These are phyloP conservation scores for Cerastis leucographa DNA, from an alignment of 2,888 invertebrate genomes.

Conservation along the genomic window DNA sequence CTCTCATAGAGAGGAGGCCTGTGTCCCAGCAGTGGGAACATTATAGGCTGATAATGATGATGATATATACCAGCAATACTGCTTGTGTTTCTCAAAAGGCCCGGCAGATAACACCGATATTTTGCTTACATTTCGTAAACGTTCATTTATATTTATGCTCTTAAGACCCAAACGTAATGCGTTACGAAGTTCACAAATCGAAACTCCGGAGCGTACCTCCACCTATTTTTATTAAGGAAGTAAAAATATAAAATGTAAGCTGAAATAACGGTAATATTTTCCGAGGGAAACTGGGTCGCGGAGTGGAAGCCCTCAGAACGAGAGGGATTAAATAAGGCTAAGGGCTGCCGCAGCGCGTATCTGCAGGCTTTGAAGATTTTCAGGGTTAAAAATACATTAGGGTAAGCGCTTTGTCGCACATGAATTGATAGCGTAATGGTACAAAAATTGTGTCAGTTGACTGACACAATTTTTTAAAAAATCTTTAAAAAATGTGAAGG, in stretches of 20 bases:
- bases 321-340: slow-evolving; percentile 63
- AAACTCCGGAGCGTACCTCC: slow-evolving; percentile 20
- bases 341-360: slow-evolving; percentile 57
- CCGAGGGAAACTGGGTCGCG: slow-evolving; percentile 71
- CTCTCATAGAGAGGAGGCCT: too few species aligned
- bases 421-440: slow-evolving; percentile 23
- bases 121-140: not conserved
- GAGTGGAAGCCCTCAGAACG: slow-evolving; percentile 61
- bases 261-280: slow-evolving; percentile 71
- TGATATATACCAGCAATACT: not conserved
- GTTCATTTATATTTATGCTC: slow-evolving; percentile 4
- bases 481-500: not conserved
- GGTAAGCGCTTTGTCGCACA: slow-evolving; percentile 30
- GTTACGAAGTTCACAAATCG: slow-evolving; percentile 42
- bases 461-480: not conserved
- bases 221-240: slow-evolving; percentile 59
- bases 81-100: not conserved
- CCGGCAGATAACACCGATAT: too few species aligned
- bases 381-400: slow-evolving; percentile 52
- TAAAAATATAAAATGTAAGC: slow-evolving; percentile 65
- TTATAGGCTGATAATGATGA: too few species aligned
- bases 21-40: too few species aligned
- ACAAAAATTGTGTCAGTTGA: not conserved
- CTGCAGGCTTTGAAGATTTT: slow-evolving; percentile 43
- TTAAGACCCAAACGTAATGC: not conserved